A percentile compares a stretch with the other conserved stretches of the same genome.
These are phyloP conservation scores for Gryllus bimaculatus DNA, from an alignment of 1,140 invertebrate species.

Conservation along the genomic window DNA sequence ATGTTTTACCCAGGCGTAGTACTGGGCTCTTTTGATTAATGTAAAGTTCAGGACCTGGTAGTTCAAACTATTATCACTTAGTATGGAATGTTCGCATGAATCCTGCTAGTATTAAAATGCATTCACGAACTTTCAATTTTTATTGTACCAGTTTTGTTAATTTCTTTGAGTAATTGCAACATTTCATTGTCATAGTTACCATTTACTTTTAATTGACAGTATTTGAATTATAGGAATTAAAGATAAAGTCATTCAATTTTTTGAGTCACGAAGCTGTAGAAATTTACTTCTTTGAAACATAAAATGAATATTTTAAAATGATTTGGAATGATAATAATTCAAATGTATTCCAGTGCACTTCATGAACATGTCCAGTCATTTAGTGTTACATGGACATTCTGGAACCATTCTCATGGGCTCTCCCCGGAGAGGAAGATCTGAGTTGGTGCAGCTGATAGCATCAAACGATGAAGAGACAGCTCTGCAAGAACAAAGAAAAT, in stretches of 20 bases:
- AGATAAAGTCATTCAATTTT: too few relatives aligned
- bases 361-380: background rate
- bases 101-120: background rate
- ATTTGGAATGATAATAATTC: background rate
- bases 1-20: too few relatives aligned
- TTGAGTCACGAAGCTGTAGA: background rate
- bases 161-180: too few relatives aligned
- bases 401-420: background rate
- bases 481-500: background rate
- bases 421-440: background rate
- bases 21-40: background rate
- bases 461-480: background rate
- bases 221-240: too few relatives aligned
- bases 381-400: too few relatives aligned
- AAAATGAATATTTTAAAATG: background rate
- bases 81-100: background rate
- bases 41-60: background rate
- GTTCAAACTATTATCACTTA: background rate
- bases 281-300: background rate
- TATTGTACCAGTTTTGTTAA: too few relatives aligned
- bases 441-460: background rate
- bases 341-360: background rate
- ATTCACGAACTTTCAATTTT: background rate
- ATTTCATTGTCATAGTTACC: too few relatives aligned
- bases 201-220: too few relatives aligned